Percentiles rank a stretch among this genome's conserved stretches.
phyloP scores from a whole-genome alignment of 2,797 vertebrate species.

The Chaetophractus vellerosus region DNA sequence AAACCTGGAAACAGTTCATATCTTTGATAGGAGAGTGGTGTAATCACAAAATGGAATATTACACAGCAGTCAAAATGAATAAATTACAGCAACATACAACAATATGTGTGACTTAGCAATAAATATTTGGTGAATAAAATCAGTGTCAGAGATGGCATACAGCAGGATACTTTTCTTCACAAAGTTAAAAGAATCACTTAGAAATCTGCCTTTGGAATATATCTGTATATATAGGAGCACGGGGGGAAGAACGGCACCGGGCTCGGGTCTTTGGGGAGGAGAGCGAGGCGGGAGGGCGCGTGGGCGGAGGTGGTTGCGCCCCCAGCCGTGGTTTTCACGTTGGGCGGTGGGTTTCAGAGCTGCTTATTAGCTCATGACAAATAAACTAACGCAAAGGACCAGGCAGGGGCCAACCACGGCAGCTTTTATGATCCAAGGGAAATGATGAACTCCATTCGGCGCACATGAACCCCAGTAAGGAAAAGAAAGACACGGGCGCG shows the following conservation, averaged over 20 bases:
- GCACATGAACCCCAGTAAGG: too few species aligned
- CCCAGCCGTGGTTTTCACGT: background rate
- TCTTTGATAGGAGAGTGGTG: background rate
- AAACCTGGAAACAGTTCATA: background rate
- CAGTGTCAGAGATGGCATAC: background rate
- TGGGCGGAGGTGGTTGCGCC: rapidly evolving
- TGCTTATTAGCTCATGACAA: too few species aligned
- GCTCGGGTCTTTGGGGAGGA: rapidly evolving
- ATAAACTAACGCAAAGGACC: too few species aligned
- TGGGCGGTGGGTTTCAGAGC: rapidly evolving
- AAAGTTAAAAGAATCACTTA: background rate
- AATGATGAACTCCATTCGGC: too few species aligned
- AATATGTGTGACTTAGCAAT: background rate
- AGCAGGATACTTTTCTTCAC: too few species aligned
- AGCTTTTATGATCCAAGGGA: too few species aligned
- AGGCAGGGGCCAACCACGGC: too few species aligned
- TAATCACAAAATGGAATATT: too few species aligned
- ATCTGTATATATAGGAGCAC: background rate
- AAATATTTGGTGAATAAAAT: background rate
- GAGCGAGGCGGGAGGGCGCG: background rate
- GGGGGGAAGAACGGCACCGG: rapidly evolving
- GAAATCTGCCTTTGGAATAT: background rate
- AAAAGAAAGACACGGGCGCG: too few species aligned
- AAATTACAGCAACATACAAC: background rate
- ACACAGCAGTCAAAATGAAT: background rate